These are phyloP conservation scores for Venturia canescens DNA, from an alignment of 1,140 invertebrate genomes.

Conservation along the genomic window DNA sequence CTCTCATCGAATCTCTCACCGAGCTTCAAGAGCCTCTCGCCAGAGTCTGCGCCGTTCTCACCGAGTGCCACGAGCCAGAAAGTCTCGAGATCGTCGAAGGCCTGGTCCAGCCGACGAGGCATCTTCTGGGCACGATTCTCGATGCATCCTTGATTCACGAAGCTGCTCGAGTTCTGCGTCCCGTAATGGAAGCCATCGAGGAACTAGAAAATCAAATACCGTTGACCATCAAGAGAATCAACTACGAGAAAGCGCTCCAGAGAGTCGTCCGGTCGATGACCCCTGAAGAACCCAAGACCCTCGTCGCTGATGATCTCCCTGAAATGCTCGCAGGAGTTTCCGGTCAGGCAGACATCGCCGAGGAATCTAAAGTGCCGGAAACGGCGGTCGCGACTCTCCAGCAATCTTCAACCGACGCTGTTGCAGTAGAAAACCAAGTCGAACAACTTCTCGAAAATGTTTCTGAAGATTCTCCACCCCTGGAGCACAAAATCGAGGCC, in stretches of 20 bases:
- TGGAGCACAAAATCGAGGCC: background rate
- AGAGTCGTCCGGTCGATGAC: slow-evolving; percentile 52
- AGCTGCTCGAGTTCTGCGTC: slow-evolving; percentile 50
- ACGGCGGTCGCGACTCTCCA: background rate
- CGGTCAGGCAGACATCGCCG: background rate
- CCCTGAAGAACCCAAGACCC: slow-evolving; percentile 41
- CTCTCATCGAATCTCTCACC: slow-evolving; percentile 57
- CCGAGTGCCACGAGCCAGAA: slow-evolving; percentile 53
- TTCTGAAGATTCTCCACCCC: background rate
- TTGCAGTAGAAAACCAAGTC: background rate
- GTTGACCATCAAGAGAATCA: slow-evolving; percentile 57
- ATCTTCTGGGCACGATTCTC: slow-evolving; percentile 55
- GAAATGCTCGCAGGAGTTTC: slow-evolving; percentile 43
- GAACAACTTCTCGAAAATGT: slow-evolving; percentile 9
- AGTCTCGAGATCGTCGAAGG: slow-evolving; percentile 56
- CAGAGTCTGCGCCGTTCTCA: slow-evolving; percentile 55
- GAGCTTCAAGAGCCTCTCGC: slow-evolving; percentile 60
- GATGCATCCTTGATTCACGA: slow-evolving; percentile 52
- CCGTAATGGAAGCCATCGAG: slow-evolving; percentile 56
- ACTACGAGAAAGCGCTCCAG: slow-evolving; percentile 58
- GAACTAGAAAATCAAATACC: slow-evolving; percentile 64
- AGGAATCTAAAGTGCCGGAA: background rate
- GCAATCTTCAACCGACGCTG: background rate
- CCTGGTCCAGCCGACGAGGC: slow-evolving; percentile 58
- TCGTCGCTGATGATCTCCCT: slow-evolving; percentile 36